Base-by-base conservation (phyloP, 1,140 invertebrate species). In the Xylocopa sonorina region DNA sequence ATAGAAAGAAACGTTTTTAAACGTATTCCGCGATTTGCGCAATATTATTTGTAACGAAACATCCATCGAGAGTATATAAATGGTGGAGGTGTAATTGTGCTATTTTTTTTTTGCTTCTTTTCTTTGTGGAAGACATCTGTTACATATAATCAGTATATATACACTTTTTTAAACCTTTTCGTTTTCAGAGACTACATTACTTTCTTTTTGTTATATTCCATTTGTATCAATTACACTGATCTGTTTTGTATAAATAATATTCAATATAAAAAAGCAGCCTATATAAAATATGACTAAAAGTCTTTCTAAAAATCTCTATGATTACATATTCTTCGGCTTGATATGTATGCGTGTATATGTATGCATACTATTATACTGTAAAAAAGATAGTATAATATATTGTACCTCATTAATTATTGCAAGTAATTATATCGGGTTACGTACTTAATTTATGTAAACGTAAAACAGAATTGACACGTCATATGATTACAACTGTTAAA, bases 371-470 rank as follows among this genome's bases (percentile, higher is more conserved):
- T 85, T 84, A 46, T 78, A 86, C 86, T 85, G 86, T 90, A 89
- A 74, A 89, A 89, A 88, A 89, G 88, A 88, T 89, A 87, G 80
- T 83, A 80, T 81, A 82, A 68, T 83, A 86, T 86, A 87, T 84
- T 86, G 86, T 89, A 77, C 81, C 81, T 85, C 73, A n/a, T 88
- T 85, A 87, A 51, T 89, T 87, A 89, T 89, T 89, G 84, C 82
- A 88, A 78, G 69, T 87, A 83, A 86, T 77, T 77, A 60, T 57
- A 43, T 80, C 14, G 38, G 64, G 55, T 85, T 85, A 85, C 57
- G 46, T 72, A n/a, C n/a, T n/a, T n/a, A 27, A 57, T 68, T 77
- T 53, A 63, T 81, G 55, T 57, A 64, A 79, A 78, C 48, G 67
- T 85, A 80, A 86, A 82, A 67, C 71, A 73, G 66, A 79, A 87